phyloP scores from a whole-genome alignment of 2,113 vertebrate genomes.

The Sula dactylatra region DNA sequence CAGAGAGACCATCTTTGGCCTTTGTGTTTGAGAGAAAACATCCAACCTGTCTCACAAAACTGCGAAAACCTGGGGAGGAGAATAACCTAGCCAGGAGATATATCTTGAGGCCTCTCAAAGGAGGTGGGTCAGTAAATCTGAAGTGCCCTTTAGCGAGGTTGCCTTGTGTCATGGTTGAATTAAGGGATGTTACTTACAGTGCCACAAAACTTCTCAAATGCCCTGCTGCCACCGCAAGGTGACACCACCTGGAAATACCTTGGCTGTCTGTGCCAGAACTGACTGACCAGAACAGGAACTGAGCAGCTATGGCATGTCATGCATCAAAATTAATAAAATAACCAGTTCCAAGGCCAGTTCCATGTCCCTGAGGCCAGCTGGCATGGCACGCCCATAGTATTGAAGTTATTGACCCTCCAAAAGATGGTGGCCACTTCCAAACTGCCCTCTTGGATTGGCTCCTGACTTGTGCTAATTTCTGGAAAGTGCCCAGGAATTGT shows the following conservation, averaged over 20 bases:
- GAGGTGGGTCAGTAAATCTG: background rate
- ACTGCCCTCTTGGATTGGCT: background rate
- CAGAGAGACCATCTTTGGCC: background rate
- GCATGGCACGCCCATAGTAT: background rate
- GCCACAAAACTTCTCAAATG: background rate
- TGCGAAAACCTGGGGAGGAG: accelerated
- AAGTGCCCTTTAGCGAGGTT: background rate
- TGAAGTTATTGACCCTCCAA: background rate
- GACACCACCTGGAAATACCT: background rate
- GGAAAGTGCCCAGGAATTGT: background rate
- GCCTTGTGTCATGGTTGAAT: background rate
- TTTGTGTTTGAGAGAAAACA: background rate
- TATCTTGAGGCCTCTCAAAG: background rate
- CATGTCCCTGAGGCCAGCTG: background rate
- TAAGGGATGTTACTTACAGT: background rate
- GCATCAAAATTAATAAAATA: background rate
- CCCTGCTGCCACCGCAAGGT: background rate
- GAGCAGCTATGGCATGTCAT: background rate
- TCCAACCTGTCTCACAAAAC: background rate
- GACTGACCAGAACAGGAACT: background rate
- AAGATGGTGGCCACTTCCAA: background rate
- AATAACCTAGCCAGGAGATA: background rate
- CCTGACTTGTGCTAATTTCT: background rate
- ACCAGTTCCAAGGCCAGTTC: background rate
- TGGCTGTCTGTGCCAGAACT: background rate